phyloP scores from a whole-genome alignment of 1,140 invertebrate genomes.

The Bicyclus anynana region DNA sequence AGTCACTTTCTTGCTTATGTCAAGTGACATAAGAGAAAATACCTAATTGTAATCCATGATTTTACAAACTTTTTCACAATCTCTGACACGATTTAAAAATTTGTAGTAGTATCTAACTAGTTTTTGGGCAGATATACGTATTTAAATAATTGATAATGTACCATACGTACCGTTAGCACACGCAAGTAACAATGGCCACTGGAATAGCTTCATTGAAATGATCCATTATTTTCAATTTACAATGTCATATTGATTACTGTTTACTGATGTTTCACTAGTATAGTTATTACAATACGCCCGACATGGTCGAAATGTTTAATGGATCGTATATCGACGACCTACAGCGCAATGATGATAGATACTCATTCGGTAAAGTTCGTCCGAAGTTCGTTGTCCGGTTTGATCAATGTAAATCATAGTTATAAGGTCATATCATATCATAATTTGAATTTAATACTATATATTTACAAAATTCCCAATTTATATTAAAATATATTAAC shows the following conservation, averaged over 20 bases:
- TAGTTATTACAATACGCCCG: conserved; percentile 7
- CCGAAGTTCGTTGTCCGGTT: neutral
- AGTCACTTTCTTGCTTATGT: no score
- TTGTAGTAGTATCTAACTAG: no score
- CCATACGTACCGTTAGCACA: neutral
- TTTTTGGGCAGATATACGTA: no score
- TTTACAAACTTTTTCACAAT: no score
- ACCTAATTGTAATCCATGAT: no score
- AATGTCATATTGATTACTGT: conserved; percentile 24
- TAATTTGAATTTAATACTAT: no score
- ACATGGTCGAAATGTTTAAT: conserved; percentile 9
- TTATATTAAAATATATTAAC: no score
- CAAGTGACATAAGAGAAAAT: no score
- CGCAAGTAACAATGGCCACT: conserved; percentile 9
- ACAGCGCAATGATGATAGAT: neutral
- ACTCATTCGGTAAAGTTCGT: neutral
- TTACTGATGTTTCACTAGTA: conserved; percentile 11
- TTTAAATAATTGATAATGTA: no score
- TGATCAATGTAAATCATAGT: neutral
- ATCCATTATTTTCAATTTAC: conserved; percentile 30
- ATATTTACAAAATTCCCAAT: no score
- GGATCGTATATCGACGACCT: neutral
- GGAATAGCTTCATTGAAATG: conserved; percentile 26
- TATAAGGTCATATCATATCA: no score
- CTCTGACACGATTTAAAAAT: no score